A percentile compares a stretch with the other conserved stretches of the same genome.
Conservation (phyloP, 2,888 invertebrate genomes). For the Drosophila meridiana region DNA sequence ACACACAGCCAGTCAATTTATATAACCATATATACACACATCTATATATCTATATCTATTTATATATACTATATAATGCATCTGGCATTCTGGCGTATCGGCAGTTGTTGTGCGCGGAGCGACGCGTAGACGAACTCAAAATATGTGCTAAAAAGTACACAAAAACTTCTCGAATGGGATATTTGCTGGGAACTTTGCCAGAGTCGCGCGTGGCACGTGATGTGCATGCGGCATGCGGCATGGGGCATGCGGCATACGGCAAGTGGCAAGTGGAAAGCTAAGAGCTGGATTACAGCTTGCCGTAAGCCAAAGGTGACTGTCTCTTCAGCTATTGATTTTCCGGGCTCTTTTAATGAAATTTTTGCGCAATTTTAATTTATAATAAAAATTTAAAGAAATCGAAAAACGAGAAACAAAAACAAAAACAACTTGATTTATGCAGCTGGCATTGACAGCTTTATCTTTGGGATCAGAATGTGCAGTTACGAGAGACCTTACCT, state of each 20-base stretch:
- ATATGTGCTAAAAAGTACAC: conserved; percentile 73
- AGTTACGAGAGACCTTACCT: conserved; percentile 59
- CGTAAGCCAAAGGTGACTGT: conserved; percentile 14
- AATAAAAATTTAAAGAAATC: conserved; percentile 46
- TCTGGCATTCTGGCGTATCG: conserved; percentile 27
- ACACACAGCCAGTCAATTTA: background rate
- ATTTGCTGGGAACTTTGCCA: conserved; percentile 68
- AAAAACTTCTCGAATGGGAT: conserved; percentile 63
- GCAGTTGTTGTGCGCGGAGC: conserved; percentile 21
- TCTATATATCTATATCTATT: background rate
- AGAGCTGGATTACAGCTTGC: conserved; percentile 63
- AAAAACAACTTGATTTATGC: conserved; percentile 64
- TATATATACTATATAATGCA: conserved; percentile 16
- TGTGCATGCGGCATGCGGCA: conserved; percentile 56
- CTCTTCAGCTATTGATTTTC: conserved; percentile 67
- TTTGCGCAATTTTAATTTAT: conserved; percentile 51
- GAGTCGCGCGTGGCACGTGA: conserved; percentile 69
- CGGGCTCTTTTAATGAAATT: conserved; percentile 51
- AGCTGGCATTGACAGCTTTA: conserved; percentile 64
- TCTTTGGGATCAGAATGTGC: conserved; percentile 70
- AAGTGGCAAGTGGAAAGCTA: conserved; percentile 15
- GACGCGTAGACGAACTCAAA: conserved; percentile 45
- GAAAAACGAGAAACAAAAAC: conserved; percentile 17
- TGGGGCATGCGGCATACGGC: conserved; percentile 11
- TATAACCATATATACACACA: background rate